Base-by-base conservation (phyloP, 1,140 invertebrate species). In the Heliothis virescens region DNA sequence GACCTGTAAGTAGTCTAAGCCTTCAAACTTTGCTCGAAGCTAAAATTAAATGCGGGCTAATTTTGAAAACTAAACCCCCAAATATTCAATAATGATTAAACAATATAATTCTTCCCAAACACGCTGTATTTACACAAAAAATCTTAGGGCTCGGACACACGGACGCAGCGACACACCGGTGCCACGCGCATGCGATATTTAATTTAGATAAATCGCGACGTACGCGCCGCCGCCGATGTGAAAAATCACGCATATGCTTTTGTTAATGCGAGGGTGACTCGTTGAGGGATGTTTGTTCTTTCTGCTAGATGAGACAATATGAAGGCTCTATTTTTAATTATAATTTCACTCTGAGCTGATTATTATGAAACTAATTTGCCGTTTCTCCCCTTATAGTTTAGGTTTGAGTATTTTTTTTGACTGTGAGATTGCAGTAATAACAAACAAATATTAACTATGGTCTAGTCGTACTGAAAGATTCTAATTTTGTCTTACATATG, bases 191-290 rank as follows among this genome's bases (percentile, higher is more conserved):
- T 92, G 87, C 90, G 93, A 94, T 94, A 90, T 92, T 94, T 94
- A 94, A 94, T 94, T 94, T 94, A 94, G 93, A 94, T 94, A 94
- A 94, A 94, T 94, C 92, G 92, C 88, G 88, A 91, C 91, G 92
- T 89, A 85, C 82, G 87, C 90, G 91, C 87, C 85, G 84, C 79
- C 69, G 76, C 75, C 48, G 50, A 63, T 55, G 74, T 89, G 86
- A 92, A 94, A 94, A 93, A 94, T 93, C 91, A 94, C 92, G 93
- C 92, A 93, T 92, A 91, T 91, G 89, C 83, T 87, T 81, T 82
- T 87, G 85, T 86, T 90, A 89, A 69, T 78, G 85, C 77, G 80
- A 83, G 86, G 85, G 85, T 74, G 77, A 59, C 48, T 55, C 79
- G 71, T 59, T 52, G 41, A 47, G 60, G 69, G 72, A 52, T 79